Base-by-base conservation (phyloP, 2,797 vertebrate species). In the Urocyon cinereoargenteus region DNA sequence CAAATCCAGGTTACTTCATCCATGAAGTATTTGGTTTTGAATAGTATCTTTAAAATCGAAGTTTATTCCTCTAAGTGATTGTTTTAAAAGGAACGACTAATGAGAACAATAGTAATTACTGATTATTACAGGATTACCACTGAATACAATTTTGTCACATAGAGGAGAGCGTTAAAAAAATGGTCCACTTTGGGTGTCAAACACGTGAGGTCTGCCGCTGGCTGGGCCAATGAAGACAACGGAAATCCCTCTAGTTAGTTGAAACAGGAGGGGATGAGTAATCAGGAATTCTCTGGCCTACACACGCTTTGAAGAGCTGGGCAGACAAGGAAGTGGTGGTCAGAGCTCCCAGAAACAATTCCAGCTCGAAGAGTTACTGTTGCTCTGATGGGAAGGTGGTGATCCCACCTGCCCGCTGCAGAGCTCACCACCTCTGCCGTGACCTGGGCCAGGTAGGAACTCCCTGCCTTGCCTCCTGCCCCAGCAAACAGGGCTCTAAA, bases 91-190 rank as follows among this genome's bases (percentile, higher is more conserved):
- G 55, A 96, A 86, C 2, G 9, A 92, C 28, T 90, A 62, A 62
- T 21, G 24, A 95, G 64, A 91, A n/a, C 55, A 93, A 90, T 45
- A 92, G 88, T 55, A 93, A 94, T 82, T 68, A 88, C 10, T 49
- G 34, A 72, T 89, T 84, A 55, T 79, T 77, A 92, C 18, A 45
- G 31, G 34, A 75, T 89, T 84, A 62, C 70, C 61, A 59, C 57
- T 73, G 95, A 86, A 94, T 92, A 95, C 90, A 82, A 70, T 82
- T 92, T 85, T 90, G 72, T 95, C 82, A 21, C 24, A 9, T 57
- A 72, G n/a, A 87, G 49, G n/a, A 90, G 28, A 28, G 4, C 45
- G 2, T 89, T 96, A 40, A 77, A 89, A 83, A 89, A 72, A 81
- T 36, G 88, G 59, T 49, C 55, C 36, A 15, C 72, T 62, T 59